A percentile compares a stretch with the other conserved stretches of the same genome.
phyloP scores from a whole-genome alignment of 1,140 invertebrate genomes.

The Magallana ariakensis region DNA sequence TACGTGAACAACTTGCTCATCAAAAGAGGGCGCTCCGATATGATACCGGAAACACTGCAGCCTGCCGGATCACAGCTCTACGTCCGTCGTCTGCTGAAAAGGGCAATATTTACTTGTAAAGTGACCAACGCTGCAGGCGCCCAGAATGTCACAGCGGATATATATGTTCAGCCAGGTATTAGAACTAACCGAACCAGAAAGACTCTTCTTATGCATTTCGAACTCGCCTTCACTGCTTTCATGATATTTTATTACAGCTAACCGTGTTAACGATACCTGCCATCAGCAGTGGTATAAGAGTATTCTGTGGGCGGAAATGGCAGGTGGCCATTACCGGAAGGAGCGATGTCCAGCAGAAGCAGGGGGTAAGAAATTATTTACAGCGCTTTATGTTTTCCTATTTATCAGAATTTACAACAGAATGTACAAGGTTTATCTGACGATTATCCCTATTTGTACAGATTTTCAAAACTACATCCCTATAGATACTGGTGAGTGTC shows the following conservation, averaged over 20 bases:
- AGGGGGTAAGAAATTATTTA: slow-evolving; percentile 50
- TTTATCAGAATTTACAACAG: no score
- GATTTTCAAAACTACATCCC: slow-evolving; percentile 29
- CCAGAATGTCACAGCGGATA: slow-evolving; percentile 52
- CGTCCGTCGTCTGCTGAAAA: slow-evolving; percentile 44
- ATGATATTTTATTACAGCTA: slow-evolving; percentile 36
- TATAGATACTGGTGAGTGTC: slow-evolving; percentile 1
- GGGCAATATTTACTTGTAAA: slow-evolving; percentile 61
- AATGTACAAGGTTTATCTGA: neutral
- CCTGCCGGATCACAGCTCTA: slow-evolving; percentile 64
- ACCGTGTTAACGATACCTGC: slow-evolving; percentile 46
- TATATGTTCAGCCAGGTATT: slow-evolving; percentile 62
- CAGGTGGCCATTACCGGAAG: slow-evolving; percentile 61
- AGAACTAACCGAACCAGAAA: no score
- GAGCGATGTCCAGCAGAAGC: slow-evolving; percentile 62
- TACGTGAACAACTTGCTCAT: slow-evolving; percentile 49
- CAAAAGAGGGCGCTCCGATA: slow-evolving; percentile 41
- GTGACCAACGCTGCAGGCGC: slow-evolving; percentile 65
- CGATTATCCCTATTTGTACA: slow-evolving; percentile 2
- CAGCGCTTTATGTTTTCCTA: no score
- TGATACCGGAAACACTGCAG: slow-evolving; percentile 64
- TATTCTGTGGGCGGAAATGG: slow-evolving; percentile 62
- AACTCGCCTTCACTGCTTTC: neutral
- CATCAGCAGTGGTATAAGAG: slow-evolving; percentile 47
- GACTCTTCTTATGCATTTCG: no score